phyloP scores from a whole-genome alignment of 2,113 vertebrate genomes.

The Aplodontia rufa region DNA sequence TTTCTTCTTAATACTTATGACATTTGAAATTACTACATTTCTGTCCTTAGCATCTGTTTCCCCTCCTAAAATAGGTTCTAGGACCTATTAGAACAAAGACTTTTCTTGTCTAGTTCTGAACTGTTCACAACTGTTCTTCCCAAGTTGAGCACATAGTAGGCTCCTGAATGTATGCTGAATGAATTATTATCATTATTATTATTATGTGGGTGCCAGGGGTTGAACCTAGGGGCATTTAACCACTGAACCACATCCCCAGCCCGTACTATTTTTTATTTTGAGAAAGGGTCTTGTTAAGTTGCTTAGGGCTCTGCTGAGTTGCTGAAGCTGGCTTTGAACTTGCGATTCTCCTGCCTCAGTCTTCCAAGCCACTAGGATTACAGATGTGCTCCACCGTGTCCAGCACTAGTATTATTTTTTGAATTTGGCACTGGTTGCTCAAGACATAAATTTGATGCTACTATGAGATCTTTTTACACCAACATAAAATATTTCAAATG shows the following conservation, averaged over 20 bases:
- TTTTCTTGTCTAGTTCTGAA: slow-evolving; percentile 19
- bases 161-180: slow-evolving; percentile 11
- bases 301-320: too few species aligned
- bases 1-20: neutral
- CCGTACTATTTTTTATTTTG: too few species aligned
- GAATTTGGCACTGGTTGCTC: neutral
- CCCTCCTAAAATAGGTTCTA: slow-evolving; percentile 4
- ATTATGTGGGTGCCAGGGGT: too few species aligned
- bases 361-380: too few species aligned
- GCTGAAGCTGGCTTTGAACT: too few species aligned
- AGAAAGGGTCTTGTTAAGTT: too few species aligned
- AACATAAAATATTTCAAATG: slow-evolving; percentile 34
- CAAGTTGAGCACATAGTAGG: neutral
- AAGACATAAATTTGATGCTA: slow-evolving; percentile 8
- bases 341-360: too few species aligned
- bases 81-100: neutral
- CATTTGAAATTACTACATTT: neutral
- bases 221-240: too few species aligned
- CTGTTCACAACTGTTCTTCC: slow-evolving; percentile 4
- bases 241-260: too few species aligned
- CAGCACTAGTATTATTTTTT: neutral
- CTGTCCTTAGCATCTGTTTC: neutral
- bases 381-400: too few species aligned
- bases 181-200: too few species aligned
- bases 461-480: neutral